Conservation (phyloP, 1,140 invertebrate species). For the Thaumatotibia leucotreta region DNA sequence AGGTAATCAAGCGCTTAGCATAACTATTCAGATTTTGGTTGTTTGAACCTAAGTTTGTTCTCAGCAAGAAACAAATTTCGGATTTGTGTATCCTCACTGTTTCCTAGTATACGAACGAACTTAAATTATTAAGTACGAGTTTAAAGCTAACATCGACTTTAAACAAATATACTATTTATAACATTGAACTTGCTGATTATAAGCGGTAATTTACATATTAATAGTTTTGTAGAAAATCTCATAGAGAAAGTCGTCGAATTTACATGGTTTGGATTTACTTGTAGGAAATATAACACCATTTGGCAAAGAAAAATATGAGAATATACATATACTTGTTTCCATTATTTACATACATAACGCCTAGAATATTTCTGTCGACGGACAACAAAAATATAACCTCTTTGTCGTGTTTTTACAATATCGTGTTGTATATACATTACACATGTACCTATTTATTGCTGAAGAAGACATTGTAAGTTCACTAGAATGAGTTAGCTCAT, state of each 20-base stretch:
- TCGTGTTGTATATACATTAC: conserved; percentile 70
- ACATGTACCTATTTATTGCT: conserved; percentile 68
- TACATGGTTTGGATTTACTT: neutral
- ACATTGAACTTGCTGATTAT: conserved; percentile 3
- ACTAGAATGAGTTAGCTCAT: conserved; percentile 49
- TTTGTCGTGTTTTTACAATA: conserved; percentile 69
- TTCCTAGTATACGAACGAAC: conserved; percentile 40
- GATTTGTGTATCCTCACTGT: conserved; percentile 25
- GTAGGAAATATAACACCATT: neutral
- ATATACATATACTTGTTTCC: neutral
- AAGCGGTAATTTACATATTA: neutral
- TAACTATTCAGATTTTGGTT: conserved; percentile 62
- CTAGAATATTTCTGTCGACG: conserved; percentile 54
- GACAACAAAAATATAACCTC: conserved; percentile 72
- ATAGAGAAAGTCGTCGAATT: neutral
- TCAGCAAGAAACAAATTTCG: conserved; percentile 50
- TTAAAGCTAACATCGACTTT: conserved; percentile 59
- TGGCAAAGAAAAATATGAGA: neutral
- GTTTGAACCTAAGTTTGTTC: conserved; percentile 49
- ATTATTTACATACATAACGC: conserved; percentile 41
- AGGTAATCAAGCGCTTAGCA: conserved; percentile 57
- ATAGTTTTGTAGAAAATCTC: neutral
- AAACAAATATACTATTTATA: conserved; percentile 41
- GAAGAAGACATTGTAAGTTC: conserved; percentile 58
- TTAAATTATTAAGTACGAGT: conserved; percentile 57